phyloP scores from a whole-genome alignment of 2,113 vertebrate genomes.

The Peucedramus taeniatus region DNA sequence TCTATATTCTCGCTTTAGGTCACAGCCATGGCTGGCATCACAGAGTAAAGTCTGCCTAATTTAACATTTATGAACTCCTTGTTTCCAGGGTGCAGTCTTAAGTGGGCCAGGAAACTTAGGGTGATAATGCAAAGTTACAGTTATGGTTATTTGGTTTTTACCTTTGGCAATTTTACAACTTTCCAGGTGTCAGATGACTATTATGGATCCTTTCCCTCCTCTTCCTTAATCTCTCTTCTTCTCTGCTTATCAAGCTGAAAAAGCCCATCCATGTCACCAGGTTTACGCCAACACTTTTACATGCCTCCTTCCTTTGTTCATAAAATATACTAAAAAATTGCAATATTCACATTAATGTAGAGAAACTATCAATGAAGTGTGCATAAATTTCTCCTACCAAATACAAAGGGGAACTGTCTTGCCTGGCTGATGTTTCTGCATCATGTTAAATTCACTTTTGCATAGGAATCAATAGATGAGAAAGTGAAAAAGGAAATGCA shows the following conservation, averaged over 20 bases:
- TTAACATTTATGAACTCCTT: constrained; percentile 74
- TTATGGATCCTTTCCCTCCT: neutral
- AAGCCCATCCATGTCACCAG: neutral
- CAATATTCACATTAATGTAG: neutral
- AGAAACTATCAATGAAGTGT: accelerated
- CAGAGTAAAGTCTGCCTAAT: constrained; percentile 69
- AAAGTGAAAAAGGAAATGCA: neutral
- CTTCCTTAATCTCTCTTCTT: neutral
- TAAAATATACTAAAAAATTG: neutral
- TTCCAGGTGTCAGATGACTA: neutral
- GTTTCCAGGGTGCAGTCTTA: constrained; percentile 16
- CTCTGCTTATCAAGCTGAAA: neutral
- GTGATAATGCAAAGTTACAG: neutral
- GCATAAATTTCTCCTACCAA: neutral
- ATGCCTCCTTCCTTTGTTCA: neutral
- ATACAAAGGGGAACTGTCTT: neutral
- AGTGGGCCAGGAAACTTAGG: neutral
- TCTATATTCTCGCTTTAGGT: constrained; percentile 69
- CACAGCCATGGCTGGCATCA: constrained; percentile 67
- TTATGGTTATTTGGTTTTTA: neutral
- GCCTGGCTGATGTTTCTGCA: neutral
- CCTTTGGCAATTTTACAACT: neutral
- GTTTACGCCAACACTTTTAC: neutral
- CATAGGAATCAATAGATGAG: neutral
- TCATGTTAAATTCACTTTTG: neutral